These are phyloP conservation scores for Platysternon megacephalum DNA, from an alignment of 2,113 vertebrate species.

Conservation along the genomic window DNA sequence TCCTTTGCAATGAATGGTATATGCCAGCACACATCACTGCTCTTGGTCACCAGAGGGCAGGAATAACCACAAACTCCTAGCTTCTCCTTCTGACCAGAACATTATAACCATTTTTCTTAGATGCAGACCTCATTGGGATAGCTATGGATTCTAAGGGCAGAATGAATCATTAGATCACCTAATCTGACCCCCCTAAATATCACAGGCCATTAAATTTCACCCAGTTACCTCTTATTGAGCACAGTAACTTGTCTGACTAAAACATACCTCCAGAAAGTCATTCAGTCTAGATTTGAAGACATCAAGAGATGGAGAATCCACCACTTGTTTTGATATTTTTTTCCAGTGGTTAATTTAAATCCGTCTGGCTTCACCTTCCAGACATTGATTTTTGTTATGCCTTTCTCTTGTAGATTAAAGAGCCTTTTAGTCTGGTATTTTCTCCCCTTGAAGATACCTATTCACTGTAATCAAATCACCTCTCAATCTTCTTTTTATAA, in stretches of 20 bases:
- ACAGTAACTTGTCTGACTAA: neutral
- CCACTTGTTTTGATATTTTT: neutral
- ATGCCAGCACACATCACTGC: neutral
- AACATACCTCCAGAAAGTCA: neutral
- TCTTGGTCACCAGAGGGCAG: neutral
- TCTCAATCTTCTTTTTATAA: neutral
- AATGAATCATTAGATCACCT: neutral
- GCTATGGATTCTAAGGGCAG: neutral
- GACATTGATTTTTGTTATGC: accelerated
- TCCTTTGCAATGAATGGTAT: neutral
- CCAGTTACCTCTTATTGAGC: neutral
- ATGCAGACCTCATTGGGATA: neutral
- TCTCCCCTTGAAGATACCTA: neutral
- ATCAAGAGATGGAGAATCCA: neutral
- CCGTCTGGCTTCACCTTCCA: neutral
- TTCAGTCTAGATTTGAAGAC: neutral
- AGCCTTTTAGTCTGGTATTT: accelerated
- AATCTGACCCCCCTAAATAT: neutral
- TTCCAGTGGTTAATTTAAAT: neutral
- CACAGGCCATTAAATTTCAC: neutral
- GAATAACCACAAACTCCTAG: neutral
- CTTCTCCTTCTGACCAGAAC: neutral
- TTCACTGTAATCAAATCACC: neutral
- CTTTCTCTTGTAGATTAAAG: neutral
- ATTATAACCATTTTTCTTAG: neutral